Evolutionary conservation across 1,140 invertebrate genomes (phyloP).

Genomic region (Orchesella cincta): DNA sequence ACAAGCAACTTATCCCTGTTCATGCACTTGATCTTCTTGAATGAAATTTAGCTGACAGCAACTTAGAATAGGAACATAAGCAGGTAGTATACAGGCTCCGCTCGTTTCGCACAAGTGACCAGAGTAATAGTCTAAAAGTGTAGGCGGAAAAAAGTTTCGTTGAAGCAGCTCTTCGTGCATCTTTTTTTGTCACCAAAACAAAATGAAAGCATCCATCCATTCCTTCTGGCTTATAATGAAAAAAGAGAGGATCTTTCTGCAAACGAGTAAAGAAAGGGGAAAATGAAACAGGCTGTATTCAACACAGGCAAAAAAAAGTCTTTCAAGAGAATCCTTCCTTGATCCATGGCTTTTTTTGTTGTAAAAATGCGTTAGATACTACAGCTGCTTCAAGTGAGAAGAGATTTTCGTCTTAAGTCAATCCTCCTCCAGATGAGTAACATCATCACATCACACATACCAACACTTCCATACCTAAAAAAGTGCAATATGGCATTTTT

Average conservation of each 20-base stretch:
- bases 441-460: too few relatives aligned
- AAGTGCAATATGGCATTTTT: too few relatives aligned
- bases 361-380: neutral
- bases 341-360: constrained; percentile 4
- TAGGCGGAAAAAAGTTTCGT: neutral
- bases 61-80: too few relatives aligned
- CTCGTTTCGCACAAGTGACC: constrained; percentile 23
- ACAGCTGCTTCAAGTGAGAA: neutral
- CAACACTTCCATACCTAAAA: too few relatives aligned
- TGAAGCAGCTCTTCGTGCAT: neutral
- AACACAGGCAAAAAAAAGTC: neutral
- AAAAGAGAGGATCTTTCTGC: neutral
- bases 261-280: neutral
- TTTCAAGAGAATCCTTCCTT: neutral
- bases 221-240: neutral
- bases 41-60: neutral
- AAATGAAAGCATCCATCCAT: neutral
- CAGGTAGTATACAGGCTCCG: neutral
- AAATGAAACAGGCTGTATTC: neutral
- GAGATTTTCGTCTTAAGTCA: too few relatives aligned
- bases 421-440: too few relatives aligned
- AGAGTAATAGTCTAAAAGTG: constrained; percentile 13
- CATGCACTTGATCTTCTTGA: neutral
- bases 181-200: neutral
- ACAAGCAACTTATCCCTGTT: neutral